Percentiles rank a stretch among this genome's conserved stretches.
These are phyloP conservation scores for Tachysurus fulvidraco DNA, from an alignment of 2,113 vertebrate species.

Conservation along the genomic window DNA sequence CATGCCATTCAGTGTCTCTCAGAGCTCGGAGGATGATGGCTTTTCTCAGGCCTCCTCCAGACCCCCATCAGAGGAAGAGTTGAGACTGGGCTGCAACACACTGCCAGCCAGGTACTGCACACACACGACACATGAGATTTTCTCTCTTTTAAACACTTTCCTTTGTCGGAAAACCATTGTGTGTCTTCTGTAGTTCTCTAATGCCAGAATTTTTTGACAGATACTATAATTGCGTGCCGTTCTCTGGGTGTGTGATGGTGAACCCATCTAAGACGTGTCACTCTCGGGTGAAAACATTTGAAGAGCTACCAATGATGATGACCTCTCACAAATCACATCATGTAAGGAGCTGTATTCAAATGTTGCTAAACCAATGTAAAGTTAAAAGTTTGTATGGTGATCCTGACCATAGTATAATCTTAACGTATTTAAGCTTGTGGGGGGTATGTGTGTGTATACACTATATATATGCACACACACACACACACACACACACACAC, in stretches of 20 bases:
- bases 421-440: background rate
- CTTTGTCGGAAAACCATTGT: background rate
- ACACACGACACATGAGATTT: background rate
- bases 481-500: too few relatives aligned
- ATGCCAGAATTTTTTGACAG: slow-evolving; percentile 63
- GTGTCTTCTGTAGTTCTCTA: background rate
- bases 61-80: slow-evolving; percentile 80
- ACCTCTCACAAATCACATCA: slow-evolving; percentile 81
- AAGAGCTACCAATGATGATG: slow-evolving; percentile 87
- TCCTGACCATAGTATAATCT: background rate
- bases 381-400: background rate
- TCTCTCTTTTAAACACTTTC: background rate
- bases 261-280: slow-evolving; percentile 79
- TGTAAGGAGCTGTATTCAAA: slow-evolving; percentile 67
- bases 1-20: slow-evolving; percentile 79
- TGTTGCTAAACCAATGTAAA: background rate
- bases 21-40: slow-evolving; percentile 89
- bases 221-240: slow-evolving; percentile 96
- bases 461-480: too few relatives aligned
- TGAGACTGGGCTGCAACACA: slow-evolving; percentile 80
- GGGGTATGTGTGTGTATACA: background rate
- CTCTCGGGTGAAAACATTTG: slow-evolving; percentile 90
- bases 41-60: slow-evolving; percentile 87
- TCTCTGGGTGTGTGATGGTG: slow-evolving; percentile 83
- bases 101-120: slow-evolving; percentile 81